Conservation (phyloP, 2,888 invertebrate genomes). For the Hyposoter didymator region DNA sequence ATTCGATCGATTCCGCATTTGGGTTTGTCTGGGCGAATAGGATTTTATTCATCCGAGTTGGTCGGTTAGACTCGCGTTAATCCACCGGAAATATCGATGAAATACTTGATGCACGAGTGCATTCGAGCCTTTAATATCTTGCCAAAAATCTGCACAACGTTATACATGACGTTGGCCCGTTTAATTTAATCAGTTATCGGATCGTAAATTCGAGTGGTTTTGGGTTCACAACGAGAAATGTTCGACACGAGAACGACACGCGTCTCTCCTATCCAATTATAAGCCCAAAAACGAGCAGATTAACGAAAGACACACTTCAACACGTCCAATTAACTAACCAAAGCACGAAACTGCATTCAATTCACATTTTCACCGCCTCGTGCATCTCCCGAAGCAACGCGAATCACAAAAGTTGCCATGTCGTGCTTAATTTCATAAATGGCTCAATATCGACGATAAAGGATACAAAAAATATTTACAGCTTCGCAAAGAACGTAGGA, state of each 20-base stretch:
- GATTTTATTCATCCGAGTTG: background rate
- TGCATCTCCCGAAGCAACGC: background rate
- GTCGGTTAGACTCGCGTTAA: background rate
- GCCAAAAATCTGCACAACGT: conserved; percentile 35
- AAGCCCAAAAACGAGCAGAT: conserved; percentile 41
- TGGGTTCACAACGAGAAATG: conserved; percentile 17
- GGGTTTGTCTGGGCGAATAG: background rate
- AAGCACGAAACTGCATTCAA: conserved; percentile 21
- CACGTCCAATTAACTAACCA: conserved; percentile 47
- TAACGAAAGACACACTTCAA: conserved; percentile 41
- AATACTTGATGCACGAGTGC: background rate
- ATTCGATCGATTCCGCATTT: background rate
- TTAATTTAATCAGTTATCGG: conserved; percentile 52
- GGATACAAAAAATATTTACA: background rate
- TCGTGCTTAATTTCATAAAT: background rate
- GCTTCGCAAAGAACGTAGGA: too few relatives aligned
- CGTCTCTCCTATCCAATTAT: conserved; percentile 49
- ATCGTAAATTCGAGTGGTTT: conserved; percentile 14
- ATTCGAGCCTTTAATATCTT: conserved; percentile 10
- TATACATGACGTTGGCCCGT: conserved; percentile 13
- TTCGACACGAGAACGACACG: conserved; percentile 19
- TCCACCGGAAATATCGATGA: conserved; percentile 27
- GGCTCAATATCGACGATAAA: background rate
- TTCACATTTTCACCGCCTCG: conserved; percentile 1
- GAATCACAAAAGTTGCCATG: background rate